phyloP scores from a whole-genome alignment of 2,113 vertebrate species.

The Oenanthe oenanthe region DNA sequence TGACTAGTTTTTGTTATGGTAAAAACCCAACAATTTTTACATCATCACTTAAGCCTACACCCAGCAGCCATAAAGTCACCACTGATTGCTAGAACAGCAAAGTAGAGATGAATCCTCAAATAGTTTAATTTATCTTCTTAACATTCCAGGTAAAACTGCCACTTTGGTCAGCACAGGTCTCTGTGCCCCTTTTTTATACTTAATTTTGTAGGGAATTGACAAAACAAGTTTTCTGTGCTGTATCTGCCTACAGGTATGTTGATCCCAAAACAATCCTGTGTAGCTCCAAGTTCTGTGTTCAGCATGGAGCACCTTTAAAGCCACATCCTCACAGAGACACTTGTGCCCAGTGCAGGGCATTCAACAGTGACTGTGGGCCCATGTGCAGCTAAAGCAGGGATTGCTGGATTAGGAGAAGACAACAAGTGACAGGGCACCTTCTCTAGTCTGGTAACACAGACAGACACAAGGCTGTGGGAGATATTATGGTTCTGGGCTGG shows the following conservation, averaged over 20 bases:
- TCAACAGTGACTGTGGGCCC: fast-evolving
- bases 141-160: background rate
- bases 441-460: background rate
- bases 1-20: background rate
- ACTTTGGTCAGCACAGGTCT: background rate
- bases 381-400: background rate
- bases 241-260: background rate
- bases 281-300: background rate
- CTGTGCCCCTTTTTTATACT: background rate
- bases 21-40: background rate
- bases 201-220: background rate
- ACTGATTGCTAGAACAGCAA: background rate
- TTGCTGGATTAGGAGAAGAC: background rate
- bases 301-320: background rate
- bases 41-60: background rate
- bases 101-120: background rate
- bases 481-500: background rate
- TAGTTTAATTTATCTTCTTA: background rate
- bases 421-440: background rate
- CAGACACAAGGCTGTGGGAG: background rate
- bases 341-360: background rate
- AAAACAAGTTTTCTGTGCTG: background rate
- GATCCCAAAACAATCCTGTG: background rate
- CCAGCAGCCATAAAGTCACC: background rate
- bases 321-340: background rate